Evolutionary conservation across 2,888 invertebrate species (phyloP), one percentile per base, ranked within the genome.

Genomic region (Thecophora atra): DNA sequence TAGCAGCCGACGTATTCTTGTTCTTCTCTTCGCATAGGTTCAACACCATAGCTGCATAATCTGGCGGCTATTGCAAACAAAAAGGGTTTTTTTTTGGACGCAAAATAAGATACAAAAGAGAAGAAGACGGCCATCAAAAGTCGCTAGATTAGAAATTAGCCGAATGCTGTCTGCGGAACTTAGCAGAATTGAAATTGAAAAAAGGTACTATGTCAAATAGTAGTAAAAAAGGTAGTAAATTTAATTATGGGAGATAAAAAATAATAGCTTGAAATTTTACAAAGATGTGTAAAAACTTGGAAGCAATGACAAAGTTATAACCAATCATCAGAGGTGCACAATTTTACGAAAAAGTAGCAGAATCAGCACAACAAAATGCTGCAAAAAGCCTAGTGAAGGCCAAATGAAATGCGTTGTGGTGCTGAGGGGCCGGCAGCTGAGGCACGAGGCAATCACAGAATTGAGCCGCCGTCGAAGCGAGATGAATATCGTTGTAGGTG

Each of bases 331-430:
- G n/a, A n/a, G n/a, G n/a, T n/a, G n/a, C n/a, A n/a, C n/a, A n/a
- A n/a, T 11, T 8, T 17, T 21, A 67, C 13, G 13, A 60, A 19
- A 19, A 58, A 52, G 54, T 17, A n/a, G 21, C 4, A 11, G 21
- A 67, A 21, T 17, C 5, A 6, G n/a, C 19, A 60, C 42, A 3
- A 56, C 28, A 47, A 58, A 58, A 58, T 51, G 28, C 60, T 47
- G 44, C 47, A 60, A 69, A 68, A 51, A 51, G 63, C 42, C 70
- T 51, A 52, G 37, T 70, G 62, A 70, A 70, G 70, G 63, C 51
- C 63, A 62, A 63, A 70, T 63, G 52, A 63, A n/a, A 62, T 52
- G 62, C 52, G 52, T 70, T 51, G 52, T 52, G 63, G n/a, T n/a
- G n/a, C n/a, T 52, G 54, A 51, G 24, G 30, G 42, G n/a, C n/a